These are phyloP conservation scores for Grallaria varia DNA, from an alignment of 2,113 vertebrate genomes.

Conservation along the genomic window DNA sequence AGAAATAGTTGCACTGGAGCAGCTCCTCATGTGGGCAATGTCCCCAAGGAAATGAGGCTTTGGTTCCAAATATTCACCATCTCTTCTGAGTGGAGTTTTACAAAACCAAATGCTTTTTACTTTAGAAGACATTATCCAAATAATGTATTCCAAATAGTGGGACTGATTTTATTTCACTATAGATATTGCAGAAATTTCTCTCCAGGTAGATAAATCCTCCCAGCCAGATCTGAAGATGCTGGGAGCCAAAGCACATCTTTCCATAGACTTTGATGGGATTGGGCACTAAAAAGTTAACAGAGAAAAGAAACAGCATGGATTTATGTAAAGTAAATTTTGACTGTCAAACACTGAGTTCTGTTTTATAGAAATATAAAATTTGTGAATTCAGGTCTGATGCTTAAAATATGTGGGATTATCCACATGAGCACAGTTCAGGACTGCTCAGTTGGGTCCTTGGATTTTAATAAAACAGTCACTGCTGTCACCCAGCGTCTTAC, in stretches of 20 bases:
- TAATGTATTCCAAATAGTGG: not conserved
- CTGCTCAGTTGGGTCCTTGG: constrained; percentile 36
- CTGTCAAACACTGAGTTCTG: not conserved
- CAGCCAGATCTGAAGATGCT: not conserved
- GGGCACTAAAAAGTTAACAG: not conserved
- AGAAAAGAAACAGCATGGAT: not conserved
- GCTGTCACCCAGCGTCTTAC: not conserved
- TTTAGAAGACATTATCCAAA: not conserved
- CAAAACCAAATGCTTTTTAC: not conserved
- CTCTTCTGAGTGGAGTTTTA: not conserved
- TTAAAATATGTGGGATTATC: not conserved
- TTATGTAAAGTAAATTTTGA: not conserved
- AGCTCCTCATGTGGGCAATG: not conserved
- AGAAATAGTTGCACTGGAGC: not conserved
- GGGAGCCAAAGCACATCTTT: not conserved
- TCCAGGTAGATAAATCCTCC: not conserved
- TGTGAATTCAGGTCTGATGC: not conserved
- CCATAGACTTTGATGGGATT: not conserved
- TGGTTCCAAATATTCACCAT: not conserved
- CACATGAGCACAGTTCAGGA: not conserved
- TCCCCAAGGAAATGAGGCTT: not conserved
- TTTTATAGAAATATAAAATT: not conserved
- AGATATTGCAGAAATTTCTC: not conserved
- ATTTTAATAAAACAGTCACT: constrained; percentile 54
- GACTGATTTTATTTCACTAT: not conserved